Evolutionary conservation across 2,113 vertebrate genomes (phyloP).

Genomic region (Campylomormyrus numenius): DNA sequence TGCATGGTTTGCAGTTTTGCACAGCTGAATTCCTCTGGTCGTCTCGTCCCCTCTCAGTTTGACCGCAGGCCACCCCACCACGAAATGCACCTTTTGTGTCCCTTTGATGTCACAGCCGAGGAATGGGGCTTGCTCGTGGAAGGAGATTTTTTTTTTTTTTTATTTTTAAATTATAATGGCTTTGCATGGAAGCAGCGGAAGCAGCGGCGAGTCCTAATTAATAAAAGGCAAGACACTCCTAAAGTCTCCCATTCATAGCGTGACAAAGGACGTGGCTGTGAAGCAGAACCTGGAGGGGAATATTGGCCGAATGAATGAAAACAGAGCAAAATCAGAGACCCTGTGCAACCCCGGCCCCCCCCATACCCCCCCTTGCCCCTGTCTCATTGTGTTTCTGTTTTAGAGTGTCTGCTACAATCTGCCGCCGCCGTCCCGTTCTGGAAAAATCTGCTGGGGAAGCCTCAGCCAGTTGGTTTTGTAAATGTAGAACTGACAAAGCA

Average conservation of each 20-base stretch:
- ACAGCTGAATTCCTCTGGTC: not conserved
- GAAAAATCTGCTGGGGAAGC: constrained; percentile 42
- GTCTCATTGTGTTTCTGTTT: constrained; percentile 24
- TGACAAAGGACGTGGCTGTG: constrained; percentile 65
- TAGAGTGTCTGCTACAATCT: constrained; percentile 31
- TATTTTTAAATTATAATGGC: constrained; percentile 50
- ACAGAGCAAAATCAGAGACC: constrained; percentile 53
- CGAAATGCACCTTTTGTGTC: constrained; percentile 43
- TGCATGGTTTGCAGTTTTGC: not conserved
- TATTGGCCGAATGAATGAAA: constrained; percentile 60
- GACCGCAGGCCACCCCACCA: not conserved
- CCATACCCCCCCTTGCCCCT: constrained; percentile 24
- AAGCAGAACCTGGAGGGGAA: constrained; percentile 70
- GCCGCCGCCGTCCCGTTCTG: constrained; percentile 42
- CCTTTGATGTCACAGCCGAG: constrained; percentile 45
- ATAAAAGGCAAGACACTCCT: constrained; percentile 61
- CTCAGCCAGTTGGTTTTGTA: constrained; percentile 38
- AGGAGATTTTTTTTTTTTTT: constrained; percentile 27
- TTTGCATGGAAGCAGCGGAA: constrained; percentile 56
- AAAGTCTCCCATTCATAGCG: constrained; percentile 62
- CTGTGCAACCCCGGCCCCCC: constrained; percentile 36
- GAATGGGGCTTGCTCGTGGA: constrained; percentile 34
- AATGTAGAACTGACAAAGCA: constrained; percentile 26
- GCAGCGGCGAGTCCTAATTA: constrained; percentile 67
- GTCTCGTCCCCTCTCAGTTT: not conserved